Percentiles rank a stretch among this genome's conserved stretches.
Evolutionary conservation across 2,113 vertebrate species (phyloP).

Genomic region (Apodemus speciosus): DNA sequence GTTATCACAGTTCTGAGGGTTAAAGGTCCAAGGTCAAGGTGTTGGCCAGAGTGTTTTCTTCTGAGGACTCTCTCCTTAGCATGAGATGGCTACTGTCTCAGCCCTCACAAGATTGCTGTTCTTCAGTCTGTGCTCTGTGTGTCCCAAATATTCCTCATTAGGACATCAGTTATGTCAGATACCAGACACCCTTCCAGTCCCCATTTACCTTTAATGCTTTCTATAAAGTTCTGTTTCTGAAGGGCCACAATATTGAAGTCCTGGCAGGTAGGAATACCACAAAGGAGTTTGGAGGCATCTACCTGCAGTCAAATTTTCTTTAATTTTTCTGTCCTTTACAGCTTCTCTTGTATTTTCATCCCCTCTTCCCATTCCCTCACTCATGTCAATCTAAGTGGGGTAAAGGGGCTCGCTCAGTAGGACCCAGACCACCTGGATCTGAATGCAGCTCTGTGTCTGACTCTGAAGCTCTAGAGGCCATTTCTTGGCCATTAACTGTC

Average conservation of each 20-base stretch:
- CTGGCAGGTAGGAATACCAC: neutral
- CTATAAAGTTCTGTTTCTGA: neutral
- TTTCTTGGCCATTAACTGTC: neutral
- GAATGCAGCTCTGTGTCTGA: neutral
- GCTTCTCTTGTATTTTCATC: neutral
- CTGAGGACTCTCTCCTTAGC: neutral
- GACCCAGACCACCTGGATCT: neutral
- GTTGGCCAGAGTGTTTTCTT: neutral
- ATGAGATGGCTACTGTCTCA: neutral
- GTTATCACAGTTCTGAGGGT: neutral
- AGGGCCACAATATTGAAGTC: neutral
- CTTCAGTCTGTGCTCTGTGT: neutral
- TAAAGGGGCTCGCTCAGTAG: neutral
- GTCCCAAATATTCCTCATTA: neutral
- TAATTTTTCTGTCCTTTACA: neutral
- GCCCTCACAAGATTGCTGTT: neutral
- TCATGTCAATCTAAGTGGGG: no score
- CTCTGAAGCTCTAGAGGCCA: neutral
- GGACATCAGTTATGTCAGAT: neutral
- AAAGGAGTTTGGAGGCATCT: neutral
- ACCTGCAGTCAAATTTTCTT: neutral
- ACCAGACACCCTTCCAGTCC: neutral
- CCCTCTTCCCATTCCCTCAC: neutral
- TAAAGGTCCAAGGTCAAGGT: neutral
- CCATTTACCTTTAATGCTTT: neutral